Evolutionary conservation across 1,140 invertebrate species (phyloP).

Genomic region (Paraescarpia echinospica): DNA sequence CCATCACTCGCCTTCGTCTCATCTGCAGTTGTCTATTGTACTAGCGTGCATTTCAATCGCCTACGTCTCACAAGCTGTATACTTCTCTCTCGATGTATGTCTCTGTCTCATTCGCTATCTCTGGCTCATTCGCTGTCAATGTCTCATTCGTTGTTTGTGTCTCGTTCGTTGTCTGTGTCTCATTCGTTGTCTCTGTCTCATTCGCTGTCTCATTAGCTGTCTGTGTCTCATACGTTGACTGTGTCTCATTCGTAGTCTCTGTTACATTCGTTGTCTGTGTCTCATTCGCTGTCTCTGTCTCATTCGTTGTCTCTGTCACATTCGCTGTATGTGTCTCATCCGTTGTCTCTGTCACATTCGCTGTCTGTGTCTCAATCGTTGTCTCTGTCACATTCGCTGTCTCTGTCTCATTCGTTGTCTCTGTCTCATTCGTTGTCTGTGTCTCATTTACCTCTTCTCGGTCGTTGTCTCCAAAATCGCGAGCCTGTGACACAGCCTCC

Average conservation of each 20-base stretch:
- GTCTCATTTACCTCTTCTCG: neutral
- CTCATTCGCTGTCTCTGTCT: constrained; percentile 38
- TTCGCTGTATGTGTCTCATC: too few relatives aligned
- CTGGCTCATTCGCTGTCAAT: too few relatives aligned
- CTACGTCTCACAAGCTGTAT: too few relatives aligned
- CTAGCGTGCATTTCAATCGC: constrained; percentile 42
- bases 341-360: neutral
- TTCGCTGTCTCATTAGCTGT: too few relatives aligned
- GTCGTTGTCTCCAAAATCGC: too few relatives aligned
- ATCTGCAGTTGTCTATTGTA: constrained; percentile 25
- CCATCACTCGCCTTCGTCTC: too few relatives aligned
- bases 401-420: neutral
- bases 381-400: neutral
- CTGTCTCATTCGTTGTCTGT: neutral
- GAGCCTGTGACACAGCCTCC: too few relatives aligned
- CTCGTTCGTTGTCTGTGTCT: too few relatives aligned
- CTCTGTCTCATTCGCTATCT: constrained; percentile 14
- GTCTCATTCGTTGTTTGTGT: too few relatives aligned
- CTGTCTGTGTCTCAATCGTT: neutral
- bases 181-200: too few relatives aligned
- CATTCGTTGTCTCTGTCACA: constrained; percentile 41
- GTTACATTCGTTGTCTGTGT: constrained; percentile 44
- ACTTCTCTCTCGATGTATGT: constrained; percentile 14
- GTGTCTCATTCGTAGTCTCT: constrained; percentile 9
- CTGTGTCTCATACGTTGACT: neutral